Conservation (phyloP, 2,797 vertebrate species). For the Benthosema pterotum region DNA sequence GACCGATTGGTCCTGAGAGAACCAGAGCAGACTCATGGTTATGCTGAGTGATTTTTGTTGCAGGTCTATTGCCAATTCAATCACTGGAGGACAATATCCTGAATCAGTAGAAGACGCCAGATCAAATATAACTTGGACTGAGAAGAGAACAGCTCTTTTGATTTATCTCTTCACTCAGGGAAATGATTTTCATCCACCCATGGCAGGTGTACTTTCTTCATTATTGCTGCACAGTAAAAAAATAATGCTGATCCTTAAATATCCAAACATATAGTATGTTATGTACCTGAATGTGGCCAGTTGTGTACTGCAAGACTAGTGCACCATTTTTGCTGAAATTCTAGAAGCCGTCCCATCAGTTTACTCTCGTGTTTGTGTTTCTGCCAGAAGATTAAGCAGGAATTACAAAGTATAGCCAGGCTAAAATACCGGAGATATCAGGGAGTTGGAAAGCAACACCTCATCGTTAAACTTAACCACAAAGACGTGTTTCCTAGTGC, state of each 20-base stretch:
- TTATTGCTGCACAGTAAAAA: constrained; percentile 6
- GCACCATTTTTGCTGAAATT: background rate
- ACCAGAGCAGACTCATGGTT: background rate
- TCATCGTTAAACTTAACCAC: too few relatives aligned
- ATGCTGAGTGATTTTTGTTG: constrained; percentile 9
- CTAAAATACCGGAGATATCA: too few relatives aligned
- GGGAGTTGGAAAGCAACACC: too few relatives aligned
- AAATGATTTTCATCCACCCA: constrained; percentile 35
- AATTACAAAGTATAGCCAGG: too few relatives aligned
- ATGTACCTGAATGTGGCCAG: constrained; percentile 1
- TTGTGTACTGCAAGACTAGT: background rate
- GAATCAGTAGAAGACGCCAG: constrained; percentile 27
- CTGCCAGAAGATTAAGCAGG: too few relatives aligned
- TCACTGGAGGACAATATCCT: constrained; percentile 15
- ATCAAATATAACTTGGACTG: constrained; percentile 49
- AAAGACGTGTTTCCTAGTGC: too few relatives aligned
- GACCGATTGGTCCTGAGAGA: constrained; percentile 12
- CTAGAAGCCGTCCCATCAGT: background rate
- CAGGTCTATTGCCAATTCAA: constrained; percentile 16
- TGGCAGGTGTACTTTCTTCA: constrained; percentile 11
- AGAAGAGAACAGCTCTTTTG: constrained; percentile 38
- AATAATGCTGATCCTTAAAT: background rate
- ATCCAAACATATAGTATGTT: background rate
- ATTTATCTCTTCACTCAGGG: constrained; percentile 26
- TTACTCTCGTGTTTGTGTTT: background rate